phyloP scores from a whole-genome alignment of 1,140 invertebrate genomes.

The Mycetomoellerius zeteki region DNA sequence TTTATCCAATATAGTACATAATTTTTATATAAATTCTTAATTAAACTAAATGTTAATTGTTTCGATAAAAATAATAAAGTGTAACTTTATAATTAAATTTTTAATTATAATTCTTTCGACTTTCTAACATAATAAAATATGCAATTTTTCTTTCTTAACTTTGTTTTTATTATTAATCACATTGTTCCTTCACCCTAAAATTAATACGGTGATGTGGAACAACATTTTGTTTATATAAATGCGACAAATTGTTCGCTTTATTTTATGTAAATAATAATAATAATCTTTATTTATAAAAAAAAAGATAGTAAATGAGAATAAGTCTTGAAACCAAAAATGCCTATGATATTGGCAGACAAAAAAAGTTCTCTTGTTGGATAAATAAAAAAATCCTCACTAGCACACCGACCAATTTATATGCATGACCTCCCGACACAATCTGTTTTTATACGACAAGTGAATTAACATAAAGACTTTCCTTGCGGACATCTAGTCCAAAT shows the following conservation, averaged over 20 bases:
- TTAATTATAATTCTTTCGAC: neutral
- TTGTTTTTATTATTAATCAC: neutral
- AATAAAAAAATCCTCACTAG: neutral
- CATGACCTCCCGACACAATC: neutral
- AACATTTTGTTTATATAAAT: too few relatives aligned
- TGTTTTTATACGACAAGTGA: conserved; percentile 14
- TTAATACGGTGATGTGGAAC: too few relatives aligned
- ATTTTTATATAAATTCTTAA: neutral
- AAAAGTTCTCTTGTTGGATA: neutral
- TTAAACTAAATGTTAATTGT: neutral
- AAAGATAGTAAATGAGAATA: neutral
- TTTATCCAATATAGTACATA: neutral
- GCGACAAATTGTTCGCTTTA: too few relatives aligned
- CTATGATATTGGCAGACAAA: neutral
- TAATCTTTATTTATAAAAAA: neutral
- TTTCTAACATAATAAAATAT: neutral
- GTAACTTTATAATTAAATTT: conserved; percentile 12
- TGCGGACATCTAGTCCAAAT: neutral
- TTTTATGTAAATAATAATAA: conserved; percentile 12
- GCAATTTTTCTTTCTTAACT: neutral
- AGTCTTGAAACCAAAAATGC: neutral
- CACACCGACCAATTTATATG: conserved; percentile 4
- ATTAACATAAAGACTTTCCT: neutral
- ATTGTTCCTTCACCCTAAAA: too few relatives aligned
- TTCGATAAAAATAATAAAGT: neutral